These are phyloP conservation scores for Vultur gryphus DNA, from an alignment of 2,797 vertebrate species.

Conservation along the genomic window DNA sequence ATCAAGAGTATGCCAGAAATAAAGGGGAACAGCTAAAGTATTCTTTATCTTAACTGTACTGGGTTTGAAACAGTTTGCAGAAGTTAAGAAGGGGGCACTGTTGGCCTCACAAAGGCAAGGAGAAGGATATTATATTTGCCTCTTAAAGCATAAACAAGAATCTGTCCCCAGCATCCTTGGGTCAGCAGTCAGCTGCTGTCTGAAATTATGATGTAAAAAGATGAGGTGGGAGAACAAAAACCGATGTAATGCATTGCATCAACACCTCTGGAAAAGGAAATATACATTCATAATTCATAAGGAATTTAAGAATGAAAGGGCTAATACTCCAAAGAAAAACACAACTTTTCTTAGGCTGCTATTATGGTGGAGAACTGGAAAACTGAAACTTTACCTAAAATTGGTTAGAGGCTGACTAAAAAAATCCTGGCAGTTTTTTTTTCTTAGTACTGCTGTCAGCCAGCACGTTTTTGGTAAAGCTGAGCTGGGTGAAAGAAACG, in stretches of 20 bases:
- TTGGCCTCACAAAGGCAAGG: not conserved
- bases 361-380: not conserved
- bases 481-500: not conserved
- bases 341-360: not conserved
- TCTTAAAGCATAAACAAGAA: not conserved
- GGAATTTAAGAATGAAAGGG: not conserved
- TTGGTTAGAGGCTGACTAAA: not conserved
- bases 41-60: not conserved
- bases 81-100: not conserved
- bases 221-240: not conserved
- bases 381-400: not conserved
- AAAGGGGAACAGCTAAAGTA: not conserved
- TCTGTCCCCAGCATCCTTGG: not conserved
- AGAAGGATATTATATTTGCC: not conserved
- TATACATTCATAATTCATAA: not conserved
- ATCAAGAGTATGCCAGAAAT: not conserved
- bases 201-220: not conserved
- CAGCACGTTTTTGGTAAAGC: not conserved
- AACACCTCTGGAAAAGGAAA: not conserved
- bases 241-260: not conserved
- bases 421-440: not conserved
- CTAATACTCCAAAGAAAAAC: not conserved
- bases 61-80: not conserved
- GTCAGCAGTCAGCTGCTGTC: not conserved
- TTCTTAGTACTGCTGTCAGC: not conserved